Percentiles rank a stretch among this genome's conserved stretches.
These are phyloP conservation scores for Dascillus cervinus DNA, from an alignment of 2,888 invertebrate genomes.

Conservation along the genomic window DNA sequence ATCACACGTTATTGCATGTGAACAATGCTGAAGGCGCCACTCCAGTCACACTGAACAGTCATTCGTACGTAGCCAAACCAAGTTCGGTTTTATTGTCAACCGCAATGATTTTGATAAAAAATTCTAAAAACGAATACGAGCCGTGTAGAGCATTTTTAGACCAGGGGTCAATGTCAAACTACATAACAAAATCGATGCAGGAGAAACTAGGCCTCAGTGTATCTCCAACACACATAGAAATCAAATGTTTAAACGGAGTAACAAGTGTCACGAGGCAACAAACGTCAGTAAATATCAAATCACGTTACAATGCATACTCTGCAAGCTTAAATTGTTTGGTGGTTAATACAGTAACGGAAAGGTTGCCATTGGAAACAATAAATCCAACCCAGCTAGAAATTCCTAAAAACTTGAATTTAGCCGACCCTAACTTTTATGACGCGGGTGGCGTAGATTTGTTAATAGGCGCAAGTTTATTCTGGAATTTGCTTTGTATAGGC, in stretches of 20 bases:
- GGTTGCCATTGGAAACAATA: slow-evolving; percentile 9
- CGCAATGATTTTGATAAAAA: no score
- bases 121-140: no score
- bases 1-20: no score
- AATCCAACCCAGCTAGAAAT: slow-evolving; percentile 12
- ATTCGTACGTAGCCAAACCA: no score
- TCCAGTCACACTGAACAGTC: no score
- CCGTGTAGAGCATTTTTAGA: slow-evolving; percentile 6
- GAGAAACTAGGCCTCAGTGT: no score
- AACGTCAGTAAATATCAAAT: no score
- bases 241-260: slow-evolving; percentile 1
- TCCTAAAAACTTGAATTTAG: slow-evolving; percentile 10
- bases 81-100: no score
- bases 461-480: slow-evolving; percentile 15
- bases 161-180: slow-evolving; percentile 2
- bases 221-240: no score
- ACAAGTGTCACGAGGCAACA: no score
- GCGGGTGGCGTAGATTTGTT: slow-evolving; percentile 15
- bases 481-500: slow-evolving; percentile 9
- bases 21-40: no score
- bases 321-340: slow-evolving; percentile 6
- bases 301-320: neutral
- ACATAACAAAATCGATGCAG: no score
- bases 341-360: slow-evolving; percentile 5
- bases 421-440: slow-evolving; percentile 15